Evolutionary conservation across 2,888 invertebrate species (phyloP).

Genomic region (Zeuzera pyrina): DNA sequence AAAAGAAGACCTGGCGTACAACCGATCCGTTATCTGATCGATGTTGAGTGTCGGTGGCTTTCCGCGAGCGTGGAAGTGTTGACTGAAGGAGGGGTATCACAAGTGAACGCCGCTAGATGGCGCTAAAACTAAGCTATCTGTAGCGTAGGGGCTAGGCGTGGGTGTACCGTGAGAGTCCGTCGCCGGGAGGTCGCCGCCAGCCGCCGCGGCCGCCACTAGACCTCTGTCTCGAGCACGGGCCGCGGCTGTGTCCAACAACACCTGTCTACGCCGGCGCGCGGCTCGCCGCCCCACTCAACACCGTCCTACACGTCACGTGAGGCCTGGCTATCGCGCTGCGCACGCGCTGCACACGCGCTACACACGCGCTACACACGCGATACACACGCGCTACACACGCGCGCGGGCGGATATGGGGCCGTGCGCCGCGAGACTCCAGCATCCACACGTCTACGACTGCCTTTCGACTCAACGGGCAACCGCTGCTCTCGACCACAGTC

Average conservation of each 20-base stretch:
- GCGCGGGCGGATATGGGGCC: conserved; percentile 23
- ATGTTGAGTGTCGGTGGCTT: conserved; percentile 9
- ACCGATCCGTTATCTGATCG: too few species aligned
- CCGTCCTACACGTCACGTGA: too few species aligned
- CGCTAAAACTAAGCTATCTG: not conserved
- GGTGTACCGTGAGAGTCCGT: conserved; percentile 66
- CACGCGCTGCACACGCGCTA: conserved; percentile 4
- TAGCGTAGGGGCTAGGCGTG: conserved; percentile 15
- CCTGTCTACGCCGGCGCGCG: conserved; percentile 65
- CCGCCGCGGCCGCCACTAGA: conserved; percentile 71
- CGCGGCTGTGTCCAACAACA: conserved; percentile 67
- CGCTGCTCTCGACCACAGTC: too few species aligned
- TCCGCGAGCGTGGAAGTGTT: conserved; percentile 13
- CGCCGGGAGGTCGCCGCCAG: conserved; percentile 61
- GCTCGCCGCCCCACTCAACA: conserved; percentile 63
- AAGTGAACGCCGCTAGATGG: not conserved
- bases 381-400: not conserved
- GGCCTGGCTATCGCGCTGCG: conserved; percentile 11
- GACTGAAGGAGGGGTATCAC: conserved; percentile 6
- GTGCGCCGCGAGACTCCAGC: not conserved
- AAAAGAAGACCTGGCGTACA: too few species aligned
- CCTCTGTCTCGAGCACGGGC: conserved; percentile 69
- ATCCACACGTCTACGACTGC: not conserved
- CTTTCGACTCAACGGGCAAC: not conserved
- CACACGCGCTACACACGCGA: not conserved